Base-by-base conservation (phyloP, 2,797 vertebrate genomes). In the Darevskia mixta region DNA sequence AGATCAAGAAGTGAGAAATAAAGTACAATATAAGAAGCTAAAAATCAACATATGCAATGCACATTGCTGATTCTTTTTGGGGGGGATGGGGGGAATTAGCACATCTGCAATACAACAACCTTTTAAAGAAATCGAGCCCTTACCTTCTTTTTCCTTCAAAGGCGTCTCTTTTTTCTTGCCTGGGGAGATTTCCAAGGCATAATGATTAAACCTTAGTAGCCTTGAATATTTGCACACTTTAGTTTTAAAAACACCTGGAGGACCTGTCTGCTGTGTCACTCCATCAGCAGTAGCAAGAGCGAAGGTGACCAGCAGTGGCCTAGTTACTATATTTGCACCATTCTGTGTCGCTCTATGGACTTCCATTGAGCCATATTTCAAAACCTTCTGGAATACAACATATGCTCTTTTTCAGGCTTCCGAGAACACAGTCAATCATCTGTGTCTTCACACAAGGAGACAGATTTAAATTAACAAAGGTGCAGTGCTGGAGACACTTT, bases 61-160 rank as follows among this genome's bases (percentile, higher is more conserved):
- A 49, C 27, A 64, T 7, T 77, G 23, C 67, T 64, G 2, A 84
- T 6, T 5, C 4, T 41, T 41, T 5, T n/a, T n/a, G n/a, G n/a
- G n/a, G n/a, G 73, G 85, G 32, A 38, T 77, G 83, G 77, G 58
- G 9, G 80, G 76, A 45, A 3, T 85, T 5, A 15, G 29, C 0
- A 0, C 83, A 66, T 89, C 86, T 18, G 43, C 38, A 89, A 71
- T 79, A 29, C 72, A 83, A 38, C 41, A 0, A 73, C 78, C 3
- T 43, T 88, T 79, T 92, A 89, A 41, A n/a, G 15, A 20, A 35
- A 23, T 41, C 25, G 23, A 82, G 20, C 1, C 8, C 35, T 82
- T 96, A 97, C 97, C 96, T 94, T 96, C 91, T 88, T 84, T 96
- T 93, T 95, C 93, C 58, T 95, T 96, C 92, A 91, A 87, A 89